Percentiles rank a stretch among this genome's conserved stretches.
These are phyloP conservation scores for Dysidea cf. avara DNA, from an alignment of 37 sponge, comb jelly and placozoan genomes.

Conservation along the genomic window DNA sequence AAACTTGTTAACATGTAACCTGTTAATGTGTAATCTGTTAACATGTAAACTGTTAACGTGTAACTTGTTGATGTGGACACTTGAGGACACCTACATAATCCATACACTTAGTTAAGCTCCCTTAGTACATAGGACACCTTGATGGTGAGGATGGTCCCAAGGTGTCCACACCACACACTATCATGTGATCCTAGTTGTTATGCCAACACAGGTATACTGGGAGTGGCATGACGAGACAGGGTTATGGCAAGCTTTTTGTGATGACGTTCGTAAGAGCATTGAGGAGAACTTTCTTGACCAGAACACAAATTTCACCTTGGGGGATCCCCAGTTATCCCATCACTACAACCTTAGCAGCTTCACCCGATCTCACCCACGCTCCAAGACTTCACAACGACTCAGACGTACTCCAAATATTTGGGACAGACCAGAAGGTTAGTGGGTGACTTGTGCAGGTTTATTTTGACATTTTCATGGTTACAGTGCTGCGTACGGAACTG, in stretches of 20 bases:
- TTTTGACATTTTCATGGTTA: too few relatives aligned
- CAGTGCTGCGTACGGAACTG: too few relatives aligned
- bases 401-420: constrained; percentile 45
- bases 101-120: too few relatives aligned
- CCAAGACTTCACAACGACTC: constrained; percentile 56
- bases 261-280: constrained; percentile 31
- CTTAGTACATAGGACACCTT: background rate
- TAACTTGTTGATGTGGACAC: too few relatives aligned
- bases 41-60: too few relatives aligned
- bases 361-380: constrained; percentile 44
- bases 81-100: too few relatives aligned
- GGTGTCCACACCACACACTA: background rate
- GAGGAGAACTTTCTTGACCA: constrained; percentile 52
- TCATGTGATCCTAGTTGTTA: background rate
- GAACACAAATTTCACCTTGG: constrained; percentile 34
- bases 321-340: constrained; percentile 17
- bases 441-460: too few relatives aligned
- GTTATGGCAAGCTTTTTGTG: constrained; percentile 60
- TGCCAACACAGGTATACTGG: constrained; percentile 63
- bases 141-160: background rate
- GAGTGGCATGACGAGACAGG: constrained; percentile 69
- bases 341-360: constrained; percentile 53
- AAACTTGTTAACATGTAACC: too few relatives aligned
- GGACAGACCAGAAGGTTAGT: constrained; percentile 51
- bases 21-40: too few relatives aligned